Base-by-base conservation (phyloP, 2,113 vertebrate species). In the Spizaetus ornatus region DNA sequence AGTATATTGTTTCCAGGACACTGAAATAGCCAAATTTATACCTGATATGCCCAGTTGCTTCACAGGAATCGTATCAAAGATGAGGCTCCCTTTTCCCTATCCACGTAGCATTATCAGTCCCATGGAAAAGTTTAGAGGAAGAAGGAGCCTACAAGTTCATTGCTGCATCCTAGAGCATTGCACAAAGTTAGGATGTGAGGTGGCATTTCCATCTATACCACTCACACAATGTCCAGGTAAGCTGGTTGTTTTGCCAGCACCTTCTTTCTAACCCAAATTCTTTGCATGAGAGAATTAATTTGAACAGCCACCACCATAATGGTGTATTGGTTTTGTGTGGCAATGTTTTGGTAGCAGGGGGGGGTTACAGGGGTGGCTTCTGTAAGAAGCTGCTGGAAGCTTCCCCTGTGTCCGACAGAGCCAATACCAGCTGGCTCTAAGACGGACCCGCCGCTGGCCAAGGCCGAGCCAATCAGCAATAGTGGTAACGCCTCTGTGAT, bases 401-500 rank as follows among this genome's bases (percentile, higher is more conserved):
- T 26, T 50, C 48, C 4, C 7, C 8, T 50, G 14, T 50, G 23
- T 50, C 8, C 3, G 1, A 50, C 4, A 26, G 14, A 50, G 48
- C 23, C 48, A 5, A 50, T 26, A 5, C 48, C 48, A 50, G 48
- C 48, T 3, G 4, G 23, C 23, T 25, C 48, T 5, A 50, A 50
- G 48, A 8, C 1, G 2, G 48, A 50, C 48, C 48, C 1, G 1
- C 48, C 1, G 2, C 48, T 2, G 2, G 48, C 12, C 48, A 50
- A 25, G 48, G 22, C 23, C 13, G 4, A 50, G 48, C 48, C 48
- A 7, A 50, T 25, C 48, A 50, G 48, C 2, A 2, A 25, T 22
- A 13, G 21, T 22, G 47, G 47, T 23, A 48, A 2, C 4, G 4
- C 23, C 23, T 50, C 48, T 50, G 48, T 4, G 48, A 50, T 50